These are phyloP conservation scores for Netelia melanura DNA, from an alignment of 2,888 invertebrate species.

Conservation along the genomic window DNA sequence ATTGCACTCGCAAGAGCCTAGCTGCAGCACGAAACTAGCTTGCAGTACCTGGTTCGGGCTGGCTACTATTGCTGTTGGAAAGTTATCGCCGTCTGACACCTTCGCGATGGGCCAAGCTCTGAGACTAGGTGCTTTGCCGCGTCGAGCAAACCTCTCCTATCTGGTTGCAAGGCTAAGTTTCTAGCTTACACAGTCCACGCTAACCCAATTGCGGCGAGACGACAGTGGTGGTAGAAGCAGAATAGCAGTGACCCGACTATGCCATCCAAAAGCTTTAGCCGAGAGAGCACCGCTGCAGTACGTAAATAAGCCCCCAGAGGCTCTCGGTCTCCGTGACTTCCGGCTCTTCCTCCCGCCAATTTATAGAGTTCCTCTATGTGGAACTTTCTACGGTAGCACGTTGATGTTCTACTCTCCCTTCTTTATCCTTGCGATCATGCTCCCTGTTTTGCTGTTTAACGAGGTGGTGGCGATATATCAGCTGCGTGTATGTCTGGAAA, in stretches of 20 bases:
- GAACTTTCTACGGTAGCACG: constrained; percentile 7
- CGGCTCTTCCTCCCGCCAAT: constrained; percentile 44
- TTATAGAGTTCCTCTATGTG: not conserved
- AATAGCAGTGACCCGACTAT: constrained; percentile 67
- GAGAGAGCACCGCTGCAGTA: constrained; percentile 59
- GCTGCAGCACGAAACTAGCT: constrained; percentile 16
- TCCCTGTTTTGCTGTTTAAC: not conserved
- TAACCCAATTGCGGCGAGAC: constrained; percentile 78
- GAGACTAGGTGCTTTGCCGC: constrained; percentile 34
- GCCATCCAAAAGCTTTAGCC: constrained; percentile 58
- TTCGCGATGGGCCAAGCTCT: constrained; percentile 13
- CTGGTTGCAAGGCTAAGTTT: constrained; percentile 68
- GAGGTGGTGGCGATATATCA: not conserved
- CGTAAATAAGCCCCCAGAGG: constrained; percentile 74
- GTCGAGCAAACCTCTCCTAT: constrained; percentile 3
- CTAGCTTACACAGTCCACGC: constrained; percentile 70
- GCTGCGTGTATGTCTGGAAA: constrained; percentile 14
- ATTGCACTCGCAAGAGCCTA: constrained; percentile 1
- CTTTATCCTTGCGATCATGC: constrained; percentile 21
- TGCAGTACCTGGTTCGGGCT: constrained; percentile 14
- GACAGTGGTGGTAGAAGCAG: constrained; percentile 68
- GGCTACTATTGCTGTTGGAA: constrained; percentile 26
- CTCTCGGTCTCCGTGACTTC: constrained; percentile 56
- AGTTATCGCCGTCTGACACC: constrained; percentile 48
- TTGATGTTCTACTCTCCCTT: constrained; percentile 22